Base-by-base conservation (phyloP, 2,888 invertebrate species). In the Rhogogaster chlorosoma region DNA sequence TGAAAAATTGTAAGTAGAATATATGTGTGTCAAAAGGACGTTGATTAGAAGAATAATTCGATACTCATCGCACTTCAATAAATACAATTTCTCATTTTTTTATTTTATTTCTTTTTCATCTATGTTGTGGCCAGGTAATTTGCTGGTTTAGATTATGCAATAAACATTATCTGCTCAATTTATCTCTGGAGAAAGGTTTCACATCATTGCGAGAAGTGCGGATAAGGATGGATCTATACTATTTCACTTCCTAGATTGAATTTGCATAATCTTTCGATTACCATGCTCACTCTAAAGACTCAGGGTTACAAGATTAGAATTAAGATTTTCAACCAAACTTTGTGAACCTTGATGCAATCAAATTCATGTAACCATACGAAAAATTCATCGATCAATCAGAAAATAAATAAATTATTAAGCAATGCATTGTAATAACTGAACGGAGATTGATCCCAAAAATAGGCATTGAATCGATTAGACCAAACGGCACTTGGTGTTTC, bases 211-310 rank as follows among this genome's bases (percentile, higher is more conserved):
- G 22, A 71, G 71, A 18, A 26, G 32, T 49, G 26, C 22, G 49
- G 42, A 73, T 73, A 42, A 42, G 42, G 42, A 73, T 73, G 73
- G 12, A 73, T 42, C 42, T 73, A 73, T 42, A 36, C 15, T 77
- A 77, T 49, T 77, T 49, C 77, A 49, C 77, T 77, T 77, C 77
- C 77, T 77, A n/a, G 77, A 22, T 49, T 6, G 45, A 18, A 49
- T 49, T 77, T 49, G 49, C 77, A 38, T 77, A 77, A 77, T 77
- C 49, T 9, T 32, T 32, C 29, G 29, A 77, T 77, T 18, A 77
- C 49, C 32, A 77, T 26, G 18, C 77, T 26, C 6, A 18, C 18
- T 18, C 0, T 77, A 22, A 45, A 45, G 22, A n/a, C 45, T 45
- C 45, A 45, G 45, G 45, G n/a, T 77, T 29, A 10, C 29, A 45